Base-by-base conservation (phyloP, 2,113 vertebrate species). In the Ornithorhynchus anatinus region DNA sequence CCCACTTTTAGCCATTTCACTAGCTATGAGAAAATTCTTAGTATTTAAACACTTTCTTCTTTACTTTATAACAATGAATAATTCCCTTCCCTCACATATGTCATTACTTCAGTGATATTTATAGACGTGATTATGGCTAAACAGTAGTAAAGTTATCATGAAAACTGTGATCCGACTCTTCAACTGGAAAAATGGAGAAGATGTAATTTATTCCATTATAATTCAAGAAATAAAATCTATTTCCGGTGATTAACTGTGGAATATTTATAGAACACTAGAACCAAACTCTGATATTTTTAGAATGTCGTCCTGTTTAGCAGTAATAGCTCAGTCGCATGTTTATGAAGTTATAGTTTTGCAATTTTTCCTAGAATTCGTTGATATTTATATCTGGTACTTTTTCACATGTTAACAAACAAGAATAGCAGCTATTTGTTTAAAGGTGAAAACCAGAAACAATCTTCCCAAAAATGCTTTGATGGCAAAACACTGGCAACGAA, bases 201-300 rank as follows among this genome's bases (percentile, higher is more conserved):
- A 40, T 85, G 54, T 77, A 60, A 85, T 75, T 66, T 71, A 68
- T 66, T 74, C 75, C 43, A 72, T 81, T 79, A 79, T 64, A 72
- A 83, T 79, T 76, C 69, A 77, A 81, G 69, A 71, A 71, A 75
- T 87, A 61, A 79, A 88, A 84, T 67, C 36, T 80, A 78, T 87
- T 80, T 86, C 62, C 48, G 48, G 77, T 80, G 67, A 85, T 86
- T 86, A 86, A 84, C 53, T 71, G 63, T n/a, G 37, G 23, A 69
- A 74, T 86, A 82, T 31, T 59, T 81, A 81, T 23, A 79, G 61
- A 72, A 31, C 40, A n/a, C 54, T 64, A 60, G 69, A 64, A 66
- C 68, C 77, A 66, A 75, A 84, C 69, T 64, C 43, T 57, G 79
- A 79, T 89, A 86, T 86, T 86, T 89, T 83, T 87, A 81, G 83